Evolutionary conservation across 2,888 invertebrate species (phyloP), one percentile per base, ranked within the genome.

Genomic region (Seira ritae): DNA sequence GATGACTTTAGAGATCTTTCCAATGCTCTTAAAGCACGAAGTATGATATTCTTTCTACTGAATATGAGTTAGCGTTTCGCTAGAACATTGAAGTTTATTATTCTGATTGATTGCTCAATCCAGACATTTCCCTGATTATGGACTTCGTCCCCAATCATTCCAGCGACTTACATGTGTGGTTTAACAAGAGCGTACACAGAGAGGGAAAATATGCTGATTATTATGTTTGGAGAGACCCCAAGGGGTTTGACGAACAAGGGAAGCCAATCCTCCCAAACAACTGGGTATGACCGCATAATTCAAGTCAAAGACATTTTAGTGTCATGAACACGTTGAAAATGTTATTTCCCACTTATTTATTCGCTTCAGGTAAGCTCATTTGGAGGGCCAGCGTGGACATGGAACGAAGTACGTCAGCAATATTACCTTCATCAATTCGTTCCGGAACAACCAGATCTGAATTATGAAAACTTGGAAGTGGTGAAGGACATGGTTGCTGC

Each of bases 361-460:
- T 22, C n/a, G 37, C 46, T 46, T 22, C 22, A 80, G 93, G 86
- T 92, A 20, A 94, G 93, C 89, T 92, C 93, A 0, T 95, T 95
- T 89, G 93, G 93, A 69, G 95, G 94, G 67, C 93, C 94, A 4
- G 95, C 95, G 0, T 96, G 96, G 96, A 92, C 92, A n/a, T 97
- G 94, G 92, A 92, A 93, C 85, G 91, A 92, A 0, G 90, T 90
- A 15, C 92, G 96, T n/a, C 91, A 93, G 85, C 94, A 95, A 90
- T 97, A 92, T 91, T 97, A 96, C 90, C 93, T 96, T 72, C 95
- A 96, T 84, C 96, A 96, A 89, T 95, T 94, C 89, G 92, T 92
- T 0, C 91, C 90, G 0, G 92, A 92, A 17, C 93, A 94, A 89
- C 95, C 97, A 0, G 96, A 97, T 90, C 92, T 98, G 1, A 96